Evolutionary conservation across 2,888 invertebrate genomes (phyloP).

Genomic region (Norana najaformis): DNA sequence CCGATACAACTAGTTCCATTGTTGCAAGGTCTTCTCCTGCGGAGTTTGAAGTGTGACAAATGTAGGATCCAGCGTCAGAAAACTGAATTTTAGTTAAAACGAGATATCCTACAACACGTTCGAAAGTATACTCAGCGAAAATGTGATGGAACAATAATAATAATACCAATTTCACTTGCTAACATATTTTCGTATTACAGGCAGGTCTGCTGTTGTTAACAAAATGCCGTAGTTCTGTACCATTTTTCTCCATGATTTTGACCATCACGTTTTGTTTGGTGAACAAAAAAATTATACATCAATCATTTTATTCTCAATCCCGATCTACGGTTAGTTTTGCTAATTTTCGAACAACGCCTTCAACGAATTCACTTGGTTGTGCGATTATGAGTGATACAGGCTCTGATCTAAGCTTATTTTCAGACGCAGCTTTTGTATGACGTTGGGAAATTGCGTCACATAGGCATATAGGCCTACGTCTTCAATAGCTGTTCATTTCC

Average conservation of each 20-base stretch:
- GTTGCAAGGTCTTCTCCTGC: neutral
- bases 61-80: neutral
- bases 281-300: neutral
- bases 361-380: neutral
- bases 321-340: neutral
- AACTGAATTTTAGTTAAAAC: conserved; percentile 7
- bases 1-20: neutral
- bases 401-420: neutral
- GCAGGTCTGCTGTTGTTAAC: too few relatives aligned
- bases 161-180: too few relatives aligned
- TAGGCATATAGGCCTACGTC: neutral
- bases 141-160: neutral
- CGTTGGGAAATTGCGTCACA: neutral
- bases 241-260: too few relatives aligned
- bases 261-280: neutral
- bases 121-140: neutral
- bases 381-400: neutral
- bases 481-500: neutral
- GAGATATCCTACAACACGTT: neutral
- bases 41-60: neutral
- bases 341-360: neutral
- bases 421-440: neutral
- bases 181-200: too few relatives aligned
- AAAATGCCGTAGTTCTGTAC: too few relatives aligned
- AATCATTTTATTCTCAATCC: neutral